Percentiles rank a stretch among this genome's conserved stretches.
Evolutionary conservation across 2,113 vertebrate species (phyloP).

Genomic region (Eidolon helvum): DNA sequence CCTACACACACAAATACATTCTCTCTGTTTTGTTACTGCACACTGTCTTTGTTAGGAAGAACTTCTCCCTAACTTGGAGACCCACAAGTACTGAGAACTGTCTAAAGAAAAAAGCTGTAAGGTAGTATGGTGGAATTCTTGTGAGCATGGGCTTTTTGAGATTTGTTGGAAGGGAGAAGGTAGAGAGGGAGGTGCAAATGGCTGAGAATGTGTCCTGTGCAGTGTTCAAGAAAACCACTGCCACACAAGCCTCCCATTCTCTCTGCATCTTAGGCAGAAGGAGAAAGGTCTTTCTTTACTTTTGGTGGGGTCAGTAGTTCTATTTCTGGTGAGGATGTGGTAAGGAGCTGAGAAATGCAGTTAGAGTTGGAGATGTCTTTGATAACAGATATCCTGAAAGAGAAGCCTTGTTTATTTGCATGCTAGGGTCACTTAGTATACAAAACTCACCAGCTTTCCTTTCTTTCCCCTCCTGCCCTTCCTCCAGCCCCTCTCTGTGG

Average conservation of each 20-base stretch:
- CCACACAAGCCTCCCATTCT: neutral
- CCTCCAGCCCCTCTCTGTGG: slow-evolving; percentile 25
- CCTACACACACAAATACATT: neutral
- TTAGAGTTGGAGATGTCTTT: slow-evolving; percentile 62
- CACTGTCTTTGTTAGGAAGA: slow-evolving; percentile 19
- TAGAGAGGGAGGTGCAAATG: neutral
- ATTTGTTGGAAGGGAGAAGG: neutral
- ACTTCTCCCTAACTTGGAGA: neutral
- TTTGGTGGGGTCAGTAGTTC: slow-evolving; percentile 16
- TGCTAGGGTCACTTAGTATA: slow-evolving; percentile 51
- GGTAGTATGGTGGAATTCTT: neutral
- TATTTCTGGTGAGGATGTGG: neutral
- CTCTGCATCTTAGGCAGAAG: neutral
- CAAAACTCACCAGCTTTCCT: slow-evolving; percentile 60
- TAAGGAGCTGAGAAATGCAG: slow-evolving; percentile 46
- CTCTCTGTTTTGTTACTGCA: neutral
- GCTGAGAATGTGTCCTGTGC: neutral
- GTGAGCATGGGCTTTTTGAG: neutral
- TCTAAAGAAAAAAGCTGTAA: neutral
- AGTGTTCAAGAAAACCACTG: neutral
- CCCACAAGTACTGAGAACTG: neutral
- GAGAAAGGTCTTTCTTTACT: slow-evolving; percentile 40
- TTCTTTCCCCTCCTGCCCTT: slow-evolving; percentile 40
- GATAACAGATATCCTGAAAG: slow-evolving; percentile 57
- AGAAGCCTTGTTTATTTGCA: slow-evolving; percentile 56